These are phyloP conservation scores for Oncorhynchus keta DNA, from an alignment of 2,113 vertebrate species.

Conservation along the genomic window DNA sequence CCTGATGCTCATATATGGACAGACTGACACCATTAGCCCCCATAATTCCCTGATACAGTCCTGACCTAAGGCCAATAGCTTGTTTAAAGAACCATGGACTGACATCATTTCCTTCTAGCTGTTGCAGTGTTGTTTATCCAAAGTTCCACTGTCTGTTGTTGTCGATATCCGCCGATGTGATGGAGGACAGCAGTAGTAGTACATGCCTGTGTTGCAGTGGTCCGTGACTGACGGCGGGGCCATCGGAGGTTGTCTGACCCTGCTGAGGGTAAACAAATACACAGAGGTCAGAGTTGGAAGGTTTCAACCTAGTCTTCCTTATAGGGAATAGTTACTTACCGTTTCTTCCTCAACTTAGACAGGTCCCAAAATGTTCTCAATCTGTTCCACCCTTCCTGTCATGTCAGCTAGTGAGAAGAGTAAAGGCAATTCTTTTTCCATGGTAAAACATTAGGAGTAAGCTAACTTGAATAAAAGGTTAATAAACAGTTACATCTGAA, in stretches of 20 bases:
- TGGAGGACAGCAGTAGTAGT: conserved; percentile 1
- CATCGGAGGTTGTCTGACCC: conserved; percentile 2
- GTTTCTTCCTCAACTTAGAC: conserved; percentile 48
- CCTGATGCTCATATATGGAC: neutral
- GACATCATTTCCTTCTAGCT: neutral
- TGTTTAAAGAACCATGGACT: neutral
- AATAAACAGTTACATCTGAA: conserved; percentile 4
- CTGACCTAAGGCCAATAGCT: neutral
- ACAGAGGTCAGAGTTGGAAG: conserved; percentile 1
- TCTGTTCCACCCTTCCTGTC: conserved; percentile 76
- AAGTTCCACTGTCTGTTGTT: conserved; percentile 8
- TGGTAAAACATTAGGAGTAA: neutral
- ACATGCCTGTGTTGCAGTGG: conserved; percentile 27
- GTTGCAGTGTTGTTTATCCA: neutral
- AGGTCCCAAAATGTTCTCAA: conserved; percentile 73
- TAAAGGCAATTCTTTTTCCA: conserved; percentile 72
- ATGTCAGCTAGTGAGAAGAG: conserved; percentile 80
- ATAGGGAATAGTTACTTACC: conserved; percentile 22
- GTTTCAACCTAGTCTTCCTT: conserved; percentile 13
- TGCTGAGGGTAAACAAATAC: conserved; percentile 50
- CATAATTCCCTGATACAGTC: neutral
- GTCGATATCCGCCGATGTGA: conserved; percentile 8
- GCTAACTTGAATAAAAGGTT: neutral
- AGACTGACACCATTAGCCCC: neutral
- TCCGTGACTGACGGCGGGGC: conserved; percentile 32